Evolutionary conservation across 2,113 vertebrate genomes (phyloP).

Genomic region (Ifrita kowaldi): DNA sequence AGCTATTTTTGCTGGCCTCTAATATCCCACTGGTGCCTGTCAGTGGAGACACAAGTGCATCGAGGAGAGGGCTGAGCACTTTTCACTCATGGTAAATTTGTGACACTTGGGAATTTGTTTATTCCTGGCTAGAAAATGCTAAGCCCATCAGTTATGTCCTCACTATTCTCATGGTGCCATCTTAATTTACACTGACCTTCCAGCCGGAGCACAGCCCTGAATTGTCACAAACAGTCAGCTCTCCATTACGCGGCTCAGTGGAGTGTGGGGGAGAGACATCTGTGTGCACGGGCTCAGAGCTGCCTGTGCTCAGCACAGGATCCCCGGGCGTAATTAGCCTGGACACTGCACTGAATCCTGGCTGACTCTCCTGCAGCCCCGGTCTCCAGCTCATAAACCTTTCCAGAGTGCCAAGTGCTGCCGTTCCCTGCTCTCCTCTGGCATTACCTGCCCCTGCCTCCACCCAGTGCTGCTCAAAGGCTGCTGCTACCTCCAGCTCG

Average conservation of each 20-base stretch:
- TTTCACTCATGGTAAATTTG: background rate
- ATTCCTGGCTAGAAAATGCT: background rate
- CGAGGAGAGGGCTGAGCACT: background rate
- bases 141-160: background rate
- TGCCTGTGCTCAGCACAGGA: background rate
- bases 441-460: background rate
- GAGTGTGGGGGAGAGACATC: conserved; percentile 50
- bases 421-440: background rate
- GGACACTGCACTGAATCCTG: background rate
- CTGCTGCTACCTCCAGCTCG: background rate
- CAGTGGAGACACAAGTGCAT: background rate
- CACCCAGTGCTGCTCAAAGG: background rate
- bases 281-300: background rate
- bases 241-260: conserved; percentile 20
- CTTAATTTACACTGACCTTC: conserved; percentile 39
- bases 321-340: background rate
- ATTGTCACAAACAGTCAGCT: conserved; percentile 35
- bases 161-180: background rate
- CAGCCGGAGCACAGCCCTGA: background rate
- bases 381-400: background rate
- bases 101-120: background rate
- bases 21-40: background rate
- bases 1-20: background rate
- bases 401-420: background rate
- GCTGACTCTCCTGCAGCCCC: background rate